These are phyloP conservation scores for Agriopis aurantiaria DNA, from an alignment of 2,888 invertebrate species.

Conservation along the genomic window DNA sequence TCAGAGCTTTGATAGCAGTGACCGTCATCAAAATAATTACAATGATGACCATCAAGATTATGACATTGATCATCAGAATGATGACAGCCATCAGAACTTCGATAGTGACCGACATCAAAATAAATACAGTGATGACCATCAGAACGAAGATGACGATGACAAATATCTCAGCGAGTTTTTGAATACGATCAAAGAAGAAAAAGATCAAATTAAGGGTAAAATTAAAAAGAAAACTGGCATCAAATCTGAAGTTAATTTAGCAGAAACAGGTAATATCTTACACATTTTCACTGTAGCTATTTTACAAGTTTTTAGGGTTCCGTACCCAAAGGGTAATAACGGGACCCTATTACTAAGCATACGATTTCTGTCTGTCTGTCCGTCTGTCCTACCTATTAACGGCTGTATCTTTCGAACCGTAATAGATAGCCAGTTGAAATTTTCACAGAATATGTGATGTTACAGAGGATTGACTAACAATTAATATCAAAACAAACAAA, in stretches of 20 bases:
- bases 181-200: conserved; percentile 19
- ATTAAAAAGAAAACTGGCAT: conserved; percentile 16
- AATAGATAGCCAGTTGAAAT: no score
- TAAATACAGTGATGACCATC: background rate
- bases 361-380: no score
- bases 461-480: no score
- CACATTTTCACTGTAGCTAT: background rate
- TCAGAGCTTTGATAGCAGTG: background rate
- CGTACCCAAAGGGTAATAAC: no score
- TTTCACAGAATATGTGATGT: no score
- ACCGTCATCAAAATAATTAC: background rate
- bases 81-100: background rate
- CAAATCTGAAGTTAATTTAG: background rate
- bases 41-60: background rate
- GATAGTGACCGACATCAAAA: background rate
- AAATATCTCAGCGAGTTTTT: conserved; percentile 26
- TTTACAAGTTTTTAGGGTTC: no score
- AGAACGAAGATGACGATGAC: conserved; percentile 26
- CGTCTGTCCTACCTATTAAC: no score
- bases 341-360: no score
- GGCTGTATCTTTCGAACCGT: no score
- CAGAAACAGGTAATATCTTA: conserved; percentile 15
- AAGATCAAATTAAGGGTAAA: background rate
- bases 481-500: no score
- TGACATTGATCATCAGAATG: background rate